Evolutionary conservation across 2,888 invertebrate species (phyloP).

Genomic region (Macrosiphum euphorbiae): DNA sequence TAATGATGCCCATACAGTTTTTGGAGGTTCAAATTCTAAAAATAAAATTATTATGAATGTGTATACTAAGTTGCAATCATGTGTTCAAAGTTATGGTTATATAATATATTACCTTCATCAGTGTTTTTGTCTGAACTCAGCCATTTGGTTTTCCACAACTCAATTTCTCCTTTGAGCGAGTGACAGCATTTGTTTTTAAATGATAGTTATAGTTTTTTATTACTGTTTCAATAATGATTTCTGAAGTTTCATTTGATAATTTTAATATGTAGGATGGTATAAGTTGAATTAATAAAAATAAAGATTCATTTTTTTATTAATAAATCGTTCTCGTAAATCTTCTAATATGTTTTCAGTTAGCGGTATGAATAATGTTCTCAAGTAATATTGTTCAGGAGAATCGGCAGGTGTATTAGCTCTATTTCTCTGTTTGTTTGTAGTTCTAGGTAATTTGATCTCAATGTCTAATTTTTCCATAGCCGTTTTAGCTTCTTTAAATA

Average conservation of each 20-base stretch:
- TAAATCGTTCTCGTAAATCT: background rate
- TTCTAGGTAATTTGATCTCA: background rate
- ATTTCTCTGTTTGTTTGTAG: background rate
- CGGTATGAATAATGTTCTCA: background rate
- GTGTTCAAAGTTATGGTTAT: background rate
- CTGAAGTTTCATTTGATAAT: background rate
- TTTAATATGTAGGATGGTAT: background rate
- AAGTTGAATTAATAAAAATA: constrained; percentile 10
- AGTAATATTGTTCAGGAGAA: background rate
- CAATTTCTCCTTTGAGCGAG: background rate
- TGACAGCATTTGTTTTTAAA: constrained; percentile 8
- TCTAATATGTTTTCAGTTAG: constrained; percentile 8
- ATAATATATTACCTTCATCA: background rate
- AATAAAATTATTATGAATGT: too few relatives aligned
- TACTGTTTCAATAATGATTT: background rate
- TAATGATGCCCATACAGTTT: too few relatives aligned
- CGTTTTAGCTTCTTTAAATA: constrained; percentile 9
- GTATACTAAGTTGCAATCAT: too few relatives aligned
- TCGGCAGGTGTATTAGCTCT: constrained; percentile 1
- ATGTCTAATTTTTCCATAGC: background rate
- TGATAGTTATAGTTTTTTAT: background rate
- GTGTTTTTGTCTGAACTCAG: background rate
- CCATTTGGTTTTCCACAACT: background rate
- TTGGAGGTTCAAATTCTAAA: too few relatives aligned
- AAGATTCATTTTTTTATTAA: constrained; percentile 2